Conservation (phyloP, 2,888 invertebrate species). For the Volucella inflata region DNA sequence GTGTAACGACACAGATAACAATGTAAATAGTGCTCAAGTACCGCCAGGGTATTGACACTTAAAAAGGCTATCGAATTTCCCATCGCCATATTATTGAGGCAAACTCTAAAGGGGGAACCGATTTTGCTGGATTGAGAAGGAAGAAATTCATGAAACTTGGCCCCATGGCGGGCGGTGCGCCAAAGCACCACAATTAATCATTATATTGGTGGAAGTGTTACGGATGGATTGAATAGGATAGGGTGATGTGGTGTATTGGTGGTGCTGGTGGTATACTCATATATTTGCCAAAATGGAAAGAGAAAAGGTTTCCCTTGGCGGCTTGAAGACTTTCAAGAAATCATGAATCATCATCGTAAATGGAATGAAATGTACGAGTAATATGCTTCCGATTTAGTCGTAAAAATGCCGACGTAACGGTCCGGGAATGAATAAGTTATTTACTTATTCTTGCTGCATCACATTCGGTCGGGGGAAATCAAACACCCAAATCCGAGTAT, state of each 20-base stretch:
- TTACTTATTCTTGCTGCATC: slow-evolving; percentile 67
- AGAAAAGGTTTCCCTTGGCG: slow-evolving; percentile 29
- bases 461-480: slow-evolving; percentile 38
- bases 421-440: slow-evolving; percentile 52
- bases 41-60: slow-evolving; percentile 46
- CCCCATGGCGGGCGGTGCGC: neutral
- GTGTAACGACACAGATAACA: slow-evolving; percentile 59
- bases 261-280: neutral
- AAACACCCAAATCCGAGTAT: slow-evolving; percentile 36
- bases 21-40: slow-evolving; percentile 27
- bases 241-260: neutral
- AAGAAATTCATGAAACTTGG: neutral
- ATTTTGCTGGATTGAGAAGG: neutral
- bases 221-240: neutral
- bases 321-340: slow-evolving; percentile 54
- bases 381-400: slow-evolving; percentile 63
- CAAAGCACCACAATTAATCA: slow-evolving; percentile 42
- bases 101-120: neutral
- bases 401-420: slow-evolving; percentile 59
- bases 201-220: slow-evolving; percentile 13
- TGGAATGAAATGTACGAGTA: slow-evolving; percentile 13
- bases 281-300: slow-evolving; percentile 42
- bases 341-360: slow-evolving; percentile 54
- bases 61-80: slow-evolving; percentile 46
- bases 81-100: slow-evolving; percentile 1